Evolutionary conservation across 2,113 vertebrate species (phyloP).

Genomic region (Scalopus aquaticus): DNA sequence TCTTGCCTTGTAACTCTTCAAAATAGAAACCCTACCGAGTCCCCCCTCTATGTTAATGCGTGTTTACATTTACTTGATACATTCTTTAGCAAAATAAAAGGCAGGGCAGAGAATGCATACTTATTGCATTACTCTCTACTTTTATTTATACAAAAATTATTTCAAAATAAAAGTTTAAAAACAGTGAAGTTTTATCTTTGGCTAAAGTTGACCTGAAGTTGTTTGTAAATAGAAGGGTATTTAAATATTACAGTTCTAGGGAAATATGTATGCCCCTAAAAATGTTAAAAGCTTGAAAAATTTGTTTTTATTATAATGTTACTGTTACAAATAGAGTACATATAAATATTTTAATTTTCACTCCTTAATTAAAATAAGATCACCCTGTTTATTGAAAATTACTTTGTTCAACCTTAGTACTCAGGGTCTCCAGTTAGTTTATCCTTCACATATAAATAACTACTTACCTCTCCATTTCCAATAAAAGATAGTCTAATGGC

Average conservation of each 20-base stretch:
- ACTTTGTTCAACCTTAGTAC: not conserved
- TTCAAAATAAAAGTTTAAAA: conserved; percentile 24
- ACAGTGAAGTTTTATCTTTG: not conserved
- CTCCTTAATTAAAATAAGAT: not conserved
- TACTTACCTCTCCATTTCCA: conserved; percentile 19
- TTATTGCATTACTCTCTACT: not conserved
- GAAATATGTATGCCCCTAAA: not conserved
- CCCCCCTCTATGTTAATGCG: not conserved
- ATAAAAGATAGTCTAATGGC: not conserved
- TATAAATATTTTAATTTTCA: conserved; percentile 8
- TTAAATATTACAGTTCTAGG: not conserved
- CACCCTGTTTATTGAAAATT: conserved; percentile 16
- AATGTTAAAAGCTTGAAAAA: not conserved
- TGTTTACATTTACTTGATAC: not conserved
- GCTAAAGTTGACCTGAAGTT: not conserved
- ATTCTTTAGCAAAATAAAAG: not conserved
- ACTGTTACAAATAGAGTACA: not conserved
- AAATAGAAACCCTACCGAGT: not conserved
- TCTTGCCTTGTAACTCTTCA: not conserved
- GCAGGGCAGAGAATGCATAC: not conserved
- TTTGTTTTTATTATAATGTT: not conserved
- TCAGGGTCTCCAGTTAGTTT: not conserved
- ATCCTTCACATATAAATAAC: not conserved
- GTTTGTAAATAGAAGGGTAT: not conserved
- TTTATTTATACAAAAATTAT: not conserved